Percentiles rank a stretch among this genome's conserved stretches.
phyloP scores from a whole-genome alignment of 2,113 vertebrate species.

The Siniperca chuatsi region DNA sequence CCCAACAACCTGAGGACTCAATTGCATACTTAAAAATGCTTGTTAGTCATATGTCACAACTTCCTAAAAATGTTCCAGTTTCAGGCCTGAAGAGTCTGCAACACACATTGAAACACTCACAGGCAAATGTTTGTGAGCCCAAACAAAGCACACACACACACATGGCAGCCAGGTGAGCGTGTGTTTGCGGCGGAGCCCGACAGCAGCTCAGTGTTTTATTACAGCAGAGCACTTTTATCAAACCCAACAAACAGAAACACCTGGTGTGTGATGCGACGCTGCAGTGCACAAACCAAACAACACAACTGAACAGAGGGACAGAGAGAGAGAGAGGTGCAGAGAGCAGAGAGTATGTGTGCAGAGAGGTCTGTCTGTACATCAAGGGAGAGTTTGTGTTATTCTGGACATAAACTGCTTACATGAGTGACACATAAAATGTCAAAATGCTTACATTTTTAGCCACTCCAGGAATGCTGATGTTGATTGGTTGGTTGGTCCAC shows the following conservation, averaged over 20 bases:
- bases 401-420: background rate
- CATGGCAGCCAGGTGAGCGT: constrained; percentile 49
- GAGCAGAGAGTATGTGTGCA: background rate
- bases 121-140: constrained; percentile 54
- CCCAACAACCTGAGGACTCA: constrained; percentile 3
- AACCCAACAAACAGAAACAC: constrained; percentile 69
- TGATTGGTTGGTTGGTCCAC: background rate
- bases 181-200: constrained; percentile 57
- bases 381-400: background rate
- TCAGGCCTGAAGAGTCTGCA: constrained; percentile 12
- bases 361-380: constrained; percentile 1
- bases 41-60: constrained; percentile 3
- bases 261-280: constrained; percentile 60
- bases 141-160: constrained; percentile 30
- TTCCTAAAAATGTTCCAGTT: constrained; percentile 32
- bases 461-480: background rate
- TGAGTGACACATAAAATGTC: background rate
- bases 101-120: constrained; percentile 41
- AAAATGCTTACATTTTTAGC: background rate
- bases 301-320: constrained; percentile 3
- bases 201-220: constrained; percentile 64
- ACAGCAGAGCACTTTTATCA: constrained; percentile 66
- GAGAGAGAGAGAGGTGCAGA: background rate
- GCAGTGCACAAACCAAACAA: constrained; percentile 65
- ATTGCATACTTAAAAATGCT: constrained; percentile 2